Evolutionary conservation across 37 sponge, comb jelly and placozoan species (phyloP), one percentile per base, ranked within the genome.

Genomic region (Oopsacas minuta): DNA sequence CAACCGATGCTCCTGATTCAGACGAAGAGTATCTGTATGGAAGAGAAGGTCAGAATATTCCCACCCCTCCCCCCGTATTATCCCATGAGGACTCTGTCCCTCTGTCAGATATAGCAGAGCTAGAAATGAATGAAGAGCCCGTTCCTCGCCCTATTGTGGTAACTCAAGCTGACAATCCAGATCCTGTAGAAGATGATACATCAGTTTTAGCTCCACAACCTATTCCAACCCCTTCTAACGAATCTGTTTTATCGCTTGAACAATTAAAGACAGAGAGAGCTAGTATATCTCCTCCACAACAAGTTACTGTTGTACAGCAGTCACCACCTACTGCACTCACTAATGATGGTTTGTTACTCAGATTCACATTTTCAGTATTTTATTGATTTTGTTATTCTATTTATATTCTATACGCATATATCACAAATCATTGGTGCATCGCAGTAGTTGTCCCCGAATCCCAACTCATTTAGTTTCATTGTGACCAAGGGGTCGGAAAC

Each of bases 21-120:
- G 75, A 61, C 30, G 75, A 61, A 10, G 75, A 61, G 75, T 61
- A 61, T 12, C 75, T 61, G 17, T 61, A 61, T 34, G 75, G 75
- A 34, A 61, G 75, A 61, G 75, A 61, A n/a, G 75, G 75, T 5
- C 75, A 61, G 30, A 12, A 3, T 34, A 61, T 61, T 34, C 7
- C 75, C 75, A 61, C 75, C 1, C 75, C 75, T 12, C 75, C 75
- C 1, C 75, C 75, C 17, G 75, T 25, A 3, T 34, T 34, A 7
- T 25, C 20, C 3, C 17, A 61, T 5, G 75, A 61, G 30, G 7
- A 3, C 28, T 25, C 75, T 5, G 1, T 12, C 22, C 75, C 22
- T 12, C 22, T 34, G 5, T 3, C 75, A 7, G 75, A 61, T 25
- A 61, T 61, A 34, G 75, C 75, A 61, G 75, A 61, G 75, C 28